phyloP scores from a whole-genome alignment of 2,797 vertebrate species.

The Hippoglossus hippoglossus region DNA sequence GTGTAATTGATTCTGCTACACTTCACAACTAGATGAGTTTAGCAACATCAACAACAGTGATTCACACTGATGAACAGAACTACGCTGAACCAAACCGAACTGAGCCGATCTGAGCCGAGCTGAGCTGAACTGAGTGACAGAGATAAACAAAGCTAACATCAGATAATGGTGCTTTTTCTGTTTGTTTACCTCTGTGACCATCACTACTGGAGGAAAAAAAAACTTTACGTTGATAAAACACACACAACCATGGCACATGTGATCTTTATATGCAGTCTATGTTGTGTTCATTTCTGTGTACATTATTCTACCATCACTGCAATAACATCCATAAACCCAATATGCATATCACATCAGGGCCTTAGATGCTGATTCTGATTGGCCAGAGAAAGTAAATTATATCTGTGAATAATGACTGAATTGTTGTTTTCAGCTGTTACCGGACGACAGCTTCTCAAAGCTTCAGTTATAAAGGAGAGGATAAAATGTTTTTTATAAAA shows the following conservation, averaged over 20 bases:
- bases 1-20: conserved; percentile 84
- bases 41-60: conserved; percentile 80
- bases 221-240: background rate
- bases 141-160: conserved; percentile 13
- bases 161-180: background rate
- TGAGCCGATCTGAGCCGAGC: conserved; percentile 17
- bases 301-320: background rate
- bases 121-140: conserved; percentile 7
- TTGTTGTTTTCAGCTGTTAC: background rate
- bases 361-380: no score
- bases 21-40: conserved; percentile 80
- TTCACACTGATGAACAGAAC: conserved; percentile 68
- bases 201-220: background rate
- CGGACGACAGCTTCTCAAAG: background rate
- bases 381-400: background rate
- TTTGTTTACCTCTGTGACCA: conserved; percentile 4
- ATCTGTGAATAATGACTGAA: no score
- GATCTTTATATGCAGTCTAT: no score
- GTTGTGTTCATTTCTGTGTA: no score
- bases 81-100: conserved; percentile 38
- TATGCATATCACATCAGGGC: background rate
- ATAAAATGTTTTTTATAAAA: background rate
- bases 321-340: background rate
- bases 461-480: background rate
- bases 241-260: no score